Evolutionary conservation across 2,113 vertebrate genomes (phyloP).

Genomic region (Phoenicopterus ruber): DNA sequence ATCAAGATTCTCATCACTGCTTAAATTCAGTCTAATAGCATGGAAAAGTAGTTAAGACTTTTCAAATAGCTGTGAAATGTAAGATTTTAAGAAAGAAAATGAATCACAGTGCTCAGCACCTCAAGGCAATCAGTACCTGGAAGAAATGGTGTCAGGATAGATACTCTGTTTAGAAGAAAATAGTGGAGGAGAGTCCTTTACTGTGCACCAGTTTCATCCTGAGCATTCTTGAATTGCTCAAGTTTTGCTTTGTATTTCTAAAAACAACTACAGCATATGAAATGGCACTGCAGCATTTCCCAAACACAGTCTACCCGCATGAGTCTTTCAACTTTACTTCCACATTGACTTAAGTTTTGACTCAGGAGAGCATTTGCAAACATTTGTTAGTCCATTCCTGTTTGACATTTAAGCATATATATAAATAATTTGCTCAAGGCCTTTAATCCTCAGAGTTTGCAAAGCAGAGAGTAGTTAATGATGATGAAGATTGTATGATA

Average conservation of each 20-base stretch:
- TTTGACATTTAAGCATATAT: not conserved
- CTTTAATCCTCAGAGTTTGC: not conserved
- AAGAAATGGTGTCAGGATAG: not conserved
- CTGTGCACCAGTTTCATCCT: not conserved
- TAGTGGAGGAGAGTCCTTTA: not conserved
- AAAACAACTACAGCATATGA: not conserved
- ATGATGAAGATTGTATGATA: not conserved
- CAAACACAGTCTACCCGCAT: not conserved
- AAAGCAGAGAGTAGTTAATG: not conserved
- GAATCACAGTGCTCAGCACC: not conserved
- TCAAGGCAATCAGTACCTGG: not conserved
- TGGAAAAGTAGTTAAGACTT: not conserved
- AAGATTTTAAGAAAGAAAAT: not conserved
- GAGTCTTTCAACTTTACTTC: not conserved
- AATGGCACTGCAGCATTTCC: not conserved
- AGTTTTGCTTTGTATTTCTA: not conserved
- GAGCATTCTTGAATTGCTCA: not conserved
- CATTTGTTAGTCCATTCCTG: not conserved
- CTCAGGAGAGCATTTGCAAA: not conserved
- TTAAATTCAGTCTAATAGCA: not conserved
- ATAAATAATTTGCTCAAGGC: not conserved
- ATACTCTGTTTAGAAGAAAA: not conserved
- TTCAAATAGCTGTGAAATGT: not conserved
- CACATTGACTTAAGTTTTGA: not conserved
- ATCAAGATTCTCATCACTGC: not conserved